phyloP scores from a whole-genome alignment of 2,113 vertebrate genomes.

The Percina caprodes region DNA sequence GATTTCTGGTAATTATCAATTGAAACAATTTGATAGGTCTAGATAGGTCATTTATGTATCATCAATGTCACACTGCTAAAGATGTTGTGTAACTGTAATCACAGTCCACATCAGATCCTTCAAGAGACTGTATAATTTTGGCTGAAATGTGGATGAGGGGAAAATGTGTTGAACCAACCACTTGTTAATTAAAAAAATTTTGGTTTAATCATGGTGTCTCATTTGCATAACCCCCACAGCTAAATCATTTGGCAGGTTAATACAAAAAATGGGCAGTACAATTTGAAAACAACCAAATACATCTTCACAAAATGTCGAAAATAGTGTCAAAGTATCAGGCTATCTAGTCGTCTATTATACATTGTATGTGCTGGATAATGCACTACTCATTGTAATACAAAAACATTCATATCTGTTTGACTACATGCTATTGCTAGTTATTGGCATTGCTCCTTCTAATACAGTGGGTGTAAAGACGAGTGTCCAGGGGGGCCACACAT shows the following conservation, averaged over 20 bases:
- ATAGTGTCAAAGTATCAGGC: neutral
- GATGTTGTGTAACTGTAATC: conserved; percentile 22
- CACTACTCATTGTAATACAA: neutral
- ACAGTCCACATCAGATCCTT: conserved; percentile 6
- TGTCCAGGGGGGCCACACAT: neutral
- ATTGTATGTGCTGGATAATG: neutral
- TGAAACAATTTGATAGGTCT: conserved; percentile 20
- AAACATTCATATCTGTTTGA: neutral
- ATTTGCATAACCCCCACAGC: neutral
- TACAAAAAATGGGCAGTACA: too few relatives aligned
- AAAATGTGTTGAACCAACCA: neutral
- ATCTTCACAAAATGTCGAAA: neutral
- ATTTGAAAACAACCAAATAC: neutral
- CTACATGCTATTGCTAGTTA: conserved; percentile 1
- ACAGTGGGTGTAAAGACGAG: conserved; percentile 13
- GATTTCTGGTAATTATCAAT: conserved; percentile 42
- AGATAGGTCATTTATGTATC: conserved; percentile 17
- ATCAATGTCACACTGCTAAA: conserved; percentile 12
- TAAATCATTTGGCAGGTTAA: neutral
- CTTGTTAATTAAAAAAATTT: neutral
- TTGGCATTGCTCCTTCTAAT: neutral
- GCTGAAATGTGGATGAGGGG: neutral
- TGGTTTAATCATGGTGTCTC: neutral
- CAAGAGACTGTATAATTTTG: neutral
- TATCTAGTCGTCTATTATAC: neutral